Conservation (phyloP, 2,113 vertebrate species). For the Ploceus nigricollis region DNA sequence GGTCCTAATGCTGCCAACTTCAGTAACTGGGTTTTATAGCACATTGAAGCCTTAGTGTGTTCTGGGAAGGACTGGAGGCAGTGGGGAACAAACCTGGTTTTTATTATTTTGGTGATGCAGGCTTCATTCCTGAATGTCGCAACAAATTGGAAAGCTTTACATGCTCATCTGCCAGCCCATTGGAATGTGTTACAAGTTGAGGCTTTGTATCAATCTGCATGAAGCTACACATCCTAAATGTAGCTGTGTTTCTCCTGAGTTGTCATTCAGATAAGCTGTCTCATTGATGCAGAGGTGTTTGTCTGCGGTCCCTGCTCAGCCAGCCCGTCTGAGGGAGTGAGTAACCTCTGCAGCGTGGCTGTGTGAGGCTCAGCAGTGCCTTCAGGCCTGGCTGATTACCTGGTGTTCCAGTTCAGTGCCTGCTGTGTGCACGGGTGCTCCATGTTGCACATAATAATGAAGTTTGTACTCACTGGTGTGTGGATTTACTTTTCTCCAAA, state of each 20-base stretch:
- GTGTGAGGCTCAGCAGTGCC: background rate
- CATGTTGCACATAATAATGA: background rate
- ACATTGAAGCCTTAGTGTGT: background rate
- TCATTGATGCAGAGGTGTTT: background rate
- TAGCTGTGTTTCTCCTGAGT: background rate
- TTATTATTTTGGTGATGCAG: constrained; percentile 28
- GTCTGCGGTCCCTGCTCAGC: background rate
- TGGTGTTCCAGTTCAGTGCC: background rate
- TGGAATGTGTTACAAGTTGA: background rate
- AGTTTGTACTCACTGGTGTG: background rate
- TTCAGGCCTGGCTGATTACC: background rate
- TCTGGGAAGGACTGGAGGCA: background rate
- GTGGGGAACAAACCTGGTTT: background rate
- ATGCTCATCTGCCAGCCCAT: background rate
- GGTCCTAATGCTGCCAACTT: background rate
- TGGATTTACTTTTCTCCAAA: background rate
- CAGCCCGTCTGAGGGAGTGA: background rate
- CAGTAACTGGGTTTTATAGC: background rate
- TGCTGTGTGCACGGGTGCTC: background rate
- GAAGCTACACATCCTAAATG: background rate
- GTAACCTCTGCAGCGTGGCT: background rate
- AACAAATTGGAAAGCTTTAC: background rate
- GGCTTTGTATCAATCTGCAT: background rate
- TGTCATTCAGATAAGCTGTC: background rate
- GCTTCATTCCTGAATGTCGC: background rate